These are phyloP conservation scores for Itoplectis maculator DNA, from an alignment of 2,888 invertebrate species.

Conservation along the genomic window DNA sequence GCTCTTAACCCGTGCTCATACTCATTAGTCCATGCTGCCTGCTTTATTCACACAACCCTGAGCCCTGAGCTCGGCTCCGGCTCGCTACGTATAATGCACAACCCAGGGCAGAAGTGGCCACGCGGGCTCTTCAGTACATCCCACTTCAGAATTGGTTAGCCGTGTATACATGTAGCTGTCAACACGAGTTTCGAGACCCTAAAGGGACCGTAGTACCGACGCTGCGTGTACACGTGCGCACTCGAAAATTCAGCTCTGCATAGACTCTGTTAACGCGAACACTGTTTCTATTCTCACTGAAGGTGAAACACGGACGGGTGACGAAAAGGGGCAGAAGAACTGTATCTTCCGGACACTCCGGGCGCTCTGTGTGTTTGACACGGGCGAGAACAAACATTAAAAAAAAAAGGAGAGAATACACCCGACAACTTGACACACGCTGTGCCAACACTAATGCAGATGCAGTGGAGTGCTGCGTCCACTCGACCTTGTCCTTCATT, in stretches of 20 bases:
- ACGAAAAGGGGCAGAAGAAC: conserved; percentile 17
- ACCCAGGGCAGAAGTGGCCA: conserved; percentile 32
- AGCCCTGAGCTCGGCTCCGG: conserved; percentile 24
- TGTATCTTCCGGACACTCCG: not conserved
- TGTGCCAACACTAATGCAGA: not conserved
- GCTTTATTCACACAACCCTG: conserved; percentile 52
- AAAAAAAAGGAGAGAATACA: conserved; percentile 2
- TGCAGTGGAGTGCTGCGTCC: not conserved
- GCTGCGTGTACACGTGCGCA: conserved; percentile 1
- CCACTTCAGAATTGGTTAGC: conserved; percentile 47
- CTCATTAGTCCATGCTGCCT: conserved; percentile 68
- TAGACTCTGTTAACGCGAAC: conserved; percentile 27
- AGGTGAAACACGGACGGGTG: conserved; percentile 31
- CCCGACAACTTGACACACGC: conserved; percentile 38
- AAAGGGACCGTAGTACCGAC: not conserved
- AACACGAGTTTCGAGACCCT: not conserved
- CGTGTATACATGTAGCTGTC: conserved; percentile 1
- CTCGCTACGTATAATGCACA: conserved; percentile 18
- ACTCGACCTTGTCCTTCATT: conserved; percentile 30
- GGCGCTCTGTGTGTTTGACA: not conserved
- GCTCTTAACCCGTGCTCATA: conserved; percentile 65
- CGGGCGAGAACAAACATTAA: not conserved
- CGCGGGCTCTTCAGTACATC: conserved; percentile 49
- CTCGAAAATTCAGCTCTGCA: conserved; percentile 12
- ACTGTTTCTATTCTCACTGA: conserved; percentile 29